Evolutionary conservation across 2,888 invertebrate genomes (phyloP).

Genomic region (Uloborus plumipes): DNA sequence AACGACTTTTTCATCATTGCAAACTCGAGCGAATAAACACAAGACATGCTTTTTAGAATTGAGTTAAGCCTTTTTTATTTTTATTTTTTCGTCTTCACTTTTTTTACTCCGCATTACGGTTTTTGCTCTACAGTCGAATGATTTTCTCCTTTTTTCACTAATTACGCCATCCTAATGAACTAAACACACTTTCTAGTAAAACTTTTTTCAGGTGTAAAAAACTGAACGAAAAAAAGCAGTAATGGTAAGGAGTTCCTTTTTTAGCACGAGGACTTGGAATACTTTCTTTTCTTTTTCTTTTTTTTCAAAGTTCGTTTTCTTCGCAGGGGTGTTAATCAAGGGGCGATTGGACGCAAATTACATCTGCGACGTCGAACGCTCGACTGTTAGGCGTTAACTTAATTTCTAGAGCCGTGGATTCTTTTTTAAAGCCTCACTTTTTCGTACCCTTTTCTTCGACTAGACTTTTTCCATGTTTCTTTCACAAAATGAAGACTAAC

Average conservation of each 20-base stretch:
- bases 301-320: slow-evolving; percentile 18
- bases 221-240: slow-evolving; percentile 13
- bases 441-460: slow-evolving; percentile 10
- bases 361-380: slow-evolving; percentile 11
- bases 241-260: neutral
- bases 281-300: neutral
- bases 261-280: too few relatives aligned
- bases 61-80: slow-evolving; percentile 43
- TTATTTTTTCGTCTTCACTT: neutral
- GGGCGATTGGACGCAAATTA: slow-evolving; percentile 59
- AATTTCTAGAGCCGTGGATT: slow-evolving; percentile 39
- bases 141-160: slow-evolving; percentile 46
- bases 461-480: slow-evolving; percentile 28
- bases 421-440: slow-evolving; percentile 10
- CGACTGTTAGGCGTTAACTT: slow-evolving; percentile 61
- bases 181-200: slow-evolving; percentile 53
- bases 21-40: slow-evolving; percentile 60
- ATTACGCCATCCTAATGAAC: slow-evolving; percentile 59
- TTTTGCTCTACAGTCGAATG: slow-evolving; percentile 40
- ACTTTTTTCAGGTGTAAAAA: slow-evolving; percentile 39
- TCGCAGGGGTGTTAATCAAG: slow-evolving; percentile 52
- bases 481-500: slow-evolving; percentile 59
- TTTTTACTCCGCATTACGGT: slow-evolving; percentile 1
- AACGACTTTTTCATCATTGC: slow-evolving; percentile 60
- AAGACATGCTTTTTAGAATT: slow-evolving; percentile 57